Evolutionary conservation across 2,888 invertebrate species (phyloP).

Genomic region (Falcaria lacertinaria): DNA sequence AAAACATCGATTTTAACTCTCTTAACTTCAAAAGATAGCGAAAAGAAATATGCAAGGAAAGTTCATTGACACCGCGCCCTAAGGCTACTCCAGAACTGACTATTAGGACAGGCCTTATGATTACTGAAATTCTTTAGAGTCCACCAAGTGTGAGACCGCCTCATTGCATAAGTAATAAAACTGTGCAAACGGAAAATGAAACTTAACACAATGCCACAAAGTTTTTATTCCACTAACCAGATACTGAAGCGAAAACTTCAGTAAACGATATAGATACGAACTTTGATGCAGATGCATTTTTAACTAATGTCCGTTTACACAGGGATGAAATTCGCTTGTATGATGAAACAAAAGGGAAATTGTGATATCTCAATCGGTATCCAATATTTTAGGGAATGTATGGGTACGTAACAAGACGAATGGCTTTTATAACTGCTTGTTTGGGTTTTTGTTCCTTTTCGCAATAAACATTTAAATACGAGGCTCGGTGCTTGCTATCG

Average conservation of each 20-base stretch:
- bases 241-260: constrained; percentile 18
- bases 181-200: constrained; percentile 9
- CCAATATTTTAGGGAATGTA: constrained; percentile 52
- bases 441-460: constrained; percentile 3
- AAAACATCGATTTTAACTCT: constrained; percentile 19
- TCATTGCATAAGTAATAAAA: constrained; percentile 18
- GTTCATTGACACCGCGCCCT: constrained; percentile 55
- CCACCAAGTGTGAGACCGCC: constrained; percentile 66
- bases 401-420: constrained; percentile 42
- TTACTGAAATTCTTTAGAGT: constrained; percentile 40
- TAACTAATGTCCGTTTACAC: constrained; percentile 14
- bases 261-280: constrained; percentile 32
- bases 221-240: not conserved
- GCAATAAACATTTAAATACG: constrained; percentile 4
- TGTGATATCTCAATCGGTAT: constrained; percentile 62
- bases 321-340: constrained; percentile 29
- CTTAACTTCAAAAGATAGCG: constrained; percentile 41
- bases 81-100: constrained; percentile 47
- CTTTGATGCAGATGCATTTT: constrained; percentile 33
- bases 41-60: constrained; percentile 21
- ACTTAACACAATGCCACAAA: constrained; percentile 1
- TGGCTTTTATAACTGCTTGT: constrained; percentile 43
- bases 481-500: constrained; percentile 10
- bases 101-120: constrained; percentile 60
- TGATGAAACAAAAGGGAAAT: constrained; percentile 4